Conservation (phyloP, 2,113 vertebrate genomes). For the Pogonocichla stellata region DNA sequence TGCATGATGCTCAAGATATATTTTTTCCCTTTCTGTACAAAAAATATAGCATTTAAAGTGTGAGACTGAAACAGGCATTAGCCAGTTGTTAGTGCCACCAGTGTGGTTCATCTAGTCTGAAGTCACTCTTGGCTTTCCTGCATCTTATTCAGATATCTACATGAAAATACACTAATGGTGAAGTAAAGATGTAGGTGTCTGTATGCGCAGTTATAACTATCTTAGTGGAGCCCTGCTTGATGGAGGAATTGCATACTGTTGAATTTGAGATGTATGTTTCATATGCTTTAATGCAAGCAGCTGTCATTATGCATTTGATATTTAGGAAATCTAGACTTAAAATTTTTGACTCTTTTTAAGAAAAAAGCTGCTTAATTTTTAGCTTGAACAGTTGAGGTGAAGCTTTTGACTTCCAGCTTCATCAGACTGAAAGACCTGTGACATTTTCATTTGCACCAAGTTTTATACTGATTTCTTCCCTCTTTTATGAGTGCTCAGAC, state of each 20-base stretch:
- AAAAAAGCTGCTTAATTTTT: background rate
- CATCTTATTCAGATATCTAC: background rate
- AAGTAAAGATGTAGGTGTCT: background rate
- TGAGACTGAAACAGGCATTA: background rate
- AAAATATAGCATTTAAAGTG: background rate
- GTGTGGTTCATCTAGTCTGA: background rate
- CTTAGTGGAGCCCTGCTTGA: background rate
- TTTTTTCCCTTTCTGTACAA: background rate
- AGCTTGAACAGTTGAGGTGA: background rate
- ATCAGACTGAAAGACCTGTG: background rate
- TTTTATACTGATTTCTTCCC: background rate
- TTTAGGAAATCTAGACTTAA: background rate
- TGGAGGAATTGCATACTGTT: background rate
- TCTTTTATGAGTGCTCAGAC: background rate
- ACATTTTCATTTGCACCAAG: background rate
- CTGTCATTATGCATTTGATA: background rate
- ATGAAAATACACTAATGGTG: background rate
- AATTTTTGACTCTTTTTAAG: background rate
- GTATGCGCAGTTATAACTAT: background rate
- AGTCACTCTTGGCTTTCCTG: background rate
- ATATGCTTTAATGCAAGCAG: background rate
- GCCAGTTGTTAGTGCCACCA: background rate
- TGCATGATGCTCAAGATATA: accelerated
- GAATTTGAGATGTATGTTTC: background rate
- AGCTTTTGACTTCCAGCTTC: background rate